phyloP scores from a whole-genome alignment of 2,113 vertebrate species.

The Panthera tigris region DNA sequence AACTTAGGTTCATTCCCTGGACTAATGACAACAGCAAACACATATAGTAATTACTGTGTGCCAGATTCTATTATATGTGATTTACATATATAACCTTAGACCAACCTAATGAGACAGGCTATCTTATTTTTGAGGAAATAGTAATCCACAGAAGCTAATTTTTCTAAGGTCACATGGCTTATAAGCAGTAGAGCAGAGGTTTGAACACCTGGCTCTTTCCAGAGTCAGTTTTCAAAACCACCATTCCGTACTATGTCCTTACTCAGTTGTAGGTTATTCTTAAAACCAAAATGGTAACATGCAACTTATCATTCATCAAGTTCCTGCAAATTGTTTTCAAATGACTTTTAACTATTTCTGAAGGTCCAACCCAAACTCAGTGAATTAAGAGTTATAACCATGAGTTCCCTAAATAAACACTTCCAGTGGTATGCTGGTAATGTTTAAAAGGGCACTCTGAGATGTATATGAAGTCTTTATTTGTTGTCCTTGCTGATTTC shows the following conservation, averaged over 20 bases:
- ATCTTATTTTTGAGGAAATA: background rate
- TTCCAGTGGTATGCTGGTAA: background rate
- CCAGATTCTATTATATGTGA: background rate
- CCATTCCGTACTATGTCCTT: background rate
- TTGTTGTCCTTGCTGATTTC: background rate
- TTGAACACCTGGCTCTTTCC: background rate
- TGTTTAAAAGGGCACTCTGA: background rate
- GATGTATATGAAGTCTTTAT: background rate
- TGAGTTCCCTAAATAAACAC: background rate
- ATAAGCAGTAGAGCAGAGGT: background rate
- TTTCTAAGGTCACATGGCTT: background rate
- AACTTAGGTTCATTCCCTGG: background rate
- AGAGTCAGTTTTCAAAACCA: background rate
- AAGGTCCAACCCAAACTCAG: background rate
- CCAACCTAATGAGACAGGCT: background rate
- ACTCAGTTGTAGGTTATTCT: background rate
- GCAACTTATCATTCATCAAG: background rate
- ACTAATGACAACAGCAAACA: background rate
- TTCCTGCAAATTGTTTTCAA: background rate
- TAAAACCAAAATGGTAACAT: background rate
- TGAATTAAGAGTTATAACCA: background rate
- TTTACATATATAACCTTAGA: background rate
- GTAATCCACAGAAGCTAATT: background rate
- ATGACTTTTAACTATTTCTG: conserved; percentile 13
- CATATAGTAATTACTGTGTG: background rate